phyloP scores from a whole-genome alignment of 2,888 invertebrate species.

The Metellina segmentata region DNA sequence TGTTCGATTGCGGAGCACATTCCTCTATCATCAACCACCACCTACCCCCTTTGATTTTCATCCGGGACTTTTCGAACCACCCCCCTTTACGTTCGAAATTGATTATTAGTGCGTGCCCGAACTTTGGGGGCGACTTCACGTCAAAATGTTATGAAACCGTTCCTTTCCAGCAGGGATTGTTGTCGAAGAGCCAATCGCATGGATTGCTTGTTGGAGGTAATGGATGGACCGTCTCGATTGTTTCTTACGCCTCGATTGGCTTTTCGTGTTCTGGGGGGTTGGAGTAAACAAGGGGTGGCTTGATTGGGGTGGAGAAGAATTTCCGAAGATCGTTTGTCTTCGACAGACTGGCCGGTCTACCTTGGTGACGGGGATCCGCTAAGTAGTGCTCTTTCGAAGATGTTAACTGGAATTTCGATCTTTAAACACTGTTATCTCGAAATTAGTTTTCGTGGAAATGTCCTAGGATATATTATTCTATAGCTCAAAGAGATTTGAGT shows the following conservation, averaged over 20 bases:
- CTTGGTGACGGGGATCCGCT: not conserved
- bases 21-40: not conserved
- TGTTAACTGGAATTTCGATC: too few species aligned
- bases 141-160: slow-evolving; percentile 43
- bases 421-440: too few species aligned
- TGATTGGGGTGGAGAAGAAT: not conserved
- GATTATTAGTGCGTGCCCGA: slow-evolving; percentile 36
- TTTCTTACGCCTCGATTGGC: not conserved
- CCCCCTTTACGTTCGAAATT: slow-evolving; percentile 18
- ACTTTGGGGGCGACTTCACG: slow-evolving; percentile 8
- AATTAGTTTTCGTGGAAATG: too few species aligned
- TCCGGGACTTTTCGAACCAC: slow-evolving; percentile 8
- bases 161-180: not conserved
- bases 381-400: not conserved
- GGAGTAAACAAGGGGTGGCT: too few species aligned
- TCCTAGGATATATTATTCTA: too few species aligned
- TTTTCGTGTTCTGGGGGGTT: not conserved
- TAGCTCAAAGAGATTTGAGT: too few species aligned
- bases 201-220: too few species aligned
- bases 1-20: not conserved
- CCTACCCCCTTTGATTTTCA: not conserved
- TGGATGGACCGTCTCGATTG: not conserved
- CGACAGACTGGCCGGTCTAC: not conserved
- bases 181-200: not conserved
- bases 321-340: not conserved